These are phyloP conservation scores for Chionoecetes opilio DNA, from an alignment of 1,140 invertebrate genomes.

Conservation along the genomic window DNA sequence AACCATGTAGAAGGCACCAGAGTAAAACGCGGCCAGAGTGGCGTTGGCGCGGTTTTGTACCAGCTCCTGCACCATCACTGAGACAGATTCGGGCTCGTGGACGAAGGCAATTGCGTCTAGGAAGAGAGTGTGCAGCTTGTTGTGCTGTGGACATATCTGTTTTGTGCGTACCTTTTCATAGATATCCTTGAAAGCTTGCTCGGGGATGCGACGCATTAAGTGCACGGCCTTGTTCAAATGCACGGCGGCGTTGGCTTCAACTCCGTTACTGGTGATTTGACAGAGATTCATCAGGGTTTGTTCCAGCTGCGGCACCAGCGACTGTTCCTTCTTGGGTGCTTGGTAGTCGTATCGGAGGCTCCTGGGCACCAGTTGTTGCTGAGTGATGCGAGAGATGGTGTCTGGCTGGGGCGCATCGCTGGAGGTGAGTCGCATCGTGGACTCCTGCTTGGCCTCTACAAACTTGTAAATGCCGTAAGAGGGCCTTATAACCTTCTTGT, in stretches of 20 bases:
- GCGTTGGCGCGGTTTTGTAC: constrained; percentile 2
- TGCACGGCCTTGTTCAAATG: constrained; percentile 53
- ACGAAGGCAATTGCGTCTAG: constrained; percentile 65
- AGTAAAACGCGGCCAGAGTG: constrained; percentile 46
- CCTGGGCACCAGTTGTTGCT: neutral
- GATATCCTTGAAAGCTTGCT: constrained; percentile 41
- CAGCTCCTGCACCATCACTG: constrained; percentile 60
- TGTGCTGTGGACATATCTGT: constrained; percentile 36
- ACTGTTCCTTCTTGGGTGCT: constrained; percentile 54
- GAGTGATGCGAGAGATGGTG: constrained; percentile 25
- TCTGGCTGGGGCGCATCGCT: neutral
- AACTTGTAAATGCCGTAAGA: constrained; percentile 63
- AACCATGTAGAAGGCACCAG: constrained; percentile 53
- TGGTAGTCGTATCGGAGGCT: constrained; percentile 52
- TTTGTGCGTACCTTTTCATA: constrained; percentile 39
- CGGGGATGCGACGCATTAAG: constrained; percentile 54
- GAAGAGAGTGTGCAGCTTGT: constrained; percentile 60
- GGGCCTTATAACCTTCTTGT: constrained; percentile 71
- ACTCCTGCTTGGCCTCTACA: constrained; percentile 68
- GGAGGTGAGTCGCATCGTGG: constrained; percentile 65
- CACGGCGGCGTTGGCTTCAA: constrained; percentile 50
- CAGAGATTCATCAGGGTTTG: constrained; percentile 41
- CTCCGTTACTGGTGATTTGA: constrained; percentile 36
- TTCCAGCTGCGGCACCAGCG: constrained; percentile 59
- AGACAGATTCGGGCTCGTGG: constrained; percentile 49